These are phyloP conservation scores for Parapsyche elsis DNA, from an alignment of 1,140 invertebrate species.

Conservation along the genomic window DNA sequence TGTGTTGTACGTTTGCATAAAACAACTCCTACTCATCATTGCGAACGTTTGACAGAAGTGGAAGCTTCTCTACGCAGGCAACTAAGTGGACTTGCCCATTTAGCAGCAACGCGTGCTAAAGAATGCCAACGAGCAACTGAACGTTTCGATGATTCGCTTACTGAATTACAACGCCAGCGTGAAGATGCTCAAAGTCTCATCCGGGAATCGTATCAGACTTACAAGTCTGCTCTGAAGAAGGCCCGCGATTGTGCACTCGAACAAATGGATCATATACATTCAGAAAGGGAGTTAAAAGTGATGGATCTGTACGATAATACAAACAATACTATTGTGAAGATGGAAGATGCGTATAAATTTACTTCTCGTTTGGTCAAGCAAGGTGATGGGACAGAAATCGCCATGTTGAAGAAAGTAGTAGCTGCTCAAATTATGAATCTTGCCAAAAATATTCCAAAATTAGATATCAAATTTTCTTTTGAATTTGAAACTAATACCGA, in stretches of 20 bases:
- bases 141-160: constrained; percentile 80
- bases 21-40: constrained; percentile 78
- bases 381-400: constrained; percentile 85
- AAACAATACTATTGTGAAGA: constrained; percentile 81
- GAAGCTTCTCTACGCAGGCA: constrained; percentile 81
- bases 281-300: constrained; percentile 84
- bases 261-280: constrained; percentile 84
- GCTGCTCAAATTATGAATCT: constrained; percentile 79
- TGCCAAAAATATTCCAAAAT: constrained; percentile 82
- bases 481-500: constrained; percentile 85
- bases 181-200: constrained; percentile 88
- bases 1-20: constrained; percentile 84
- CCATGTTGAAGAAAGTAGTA: constrained; percentile 82
- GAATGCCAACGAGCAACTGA: constrained; percentile 80
- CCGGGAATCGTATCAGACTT: constrained; percentile 85
- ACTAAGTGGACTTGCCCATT: constrained; percentile 76
- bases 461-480: constrained; percentile 80
- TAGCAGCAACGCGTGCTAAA: constrained; percentile 78
- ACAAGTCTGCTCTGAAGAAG: constrained; percentile 84
- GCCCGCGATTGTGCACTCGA: constrained; percentile 79
- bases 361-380: constrained; percentile 81
- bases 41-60: constrained; percentile 79
- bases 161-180: constrained; percentile 85
- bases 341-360: constrained; percentile 88
- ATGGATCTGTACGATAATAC: constrained; percentile 88